phyloP scores from a whole-genome alignment of 2,888 invertebrate species.

The Aphidius colemani region DNA sequence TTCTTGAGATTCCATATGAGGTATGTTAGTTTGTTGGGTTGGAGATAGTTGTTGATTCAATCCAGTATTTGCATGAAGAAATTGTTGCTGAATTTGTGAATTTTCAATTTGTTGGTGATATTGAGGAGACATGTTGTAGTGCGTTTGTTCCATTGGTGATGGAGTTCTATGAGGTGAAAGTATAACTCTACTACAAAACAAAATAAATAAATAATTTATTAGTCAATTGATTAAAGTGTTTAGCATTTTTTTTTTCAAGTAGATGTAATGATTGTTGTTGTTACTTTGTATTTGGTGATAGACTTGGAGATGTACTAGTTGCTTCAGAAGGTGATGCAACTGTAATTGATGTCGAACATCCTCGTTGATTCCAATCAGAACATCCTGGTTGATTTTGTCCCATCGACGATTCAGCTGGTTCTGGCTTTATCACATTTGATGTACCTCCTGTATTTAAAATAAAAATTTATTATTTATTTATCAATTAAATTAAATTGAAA shows the following conservation, averaged over 20 bases:
- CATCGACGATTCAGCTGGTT: too few relatives aligned
- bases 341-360: background rate
- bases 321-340: slow-evolving; percentile 6
- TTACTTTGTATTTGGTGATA: background rate
- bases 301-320: background rate
- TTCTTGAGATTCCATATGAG: slow-evolving; percentile 32
- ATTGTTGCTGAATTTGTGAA: slow-evolving; percentile 23
- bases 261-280: background rate
- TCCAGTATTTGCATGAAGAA: slow-evolving; percentile 7
- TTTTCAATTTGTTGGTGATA: slow-evolving; percentile 37
- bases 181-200: slow-evolving; percentile 37
- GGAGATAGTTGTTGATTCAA: slow-evolving; percentile 28
- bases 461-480: too few relatives aligned
- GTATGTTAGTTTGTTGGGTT: slow-evolving; percentile 35
- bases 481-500: too few relatives aligned
- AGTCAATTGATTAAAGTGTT: background rate
- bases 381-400: too few relatives aligned
- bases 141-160: slow-evolving; percentile 45
- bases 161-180: slow-evolving; percentile 45
- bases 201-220: background rate
- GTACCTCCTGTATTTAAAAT: too few relatives aligned
- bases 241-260: too few relatives aligned
- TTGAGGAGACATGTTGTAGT: slow-evolving; percentile 38
- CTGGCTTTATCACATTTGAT: too few relatives aligned
- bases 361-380: too few relatives aligned